phyloP scores from a whole-genome alignment of 2,888 invertebrate genomes.

The Pseudanteris insignis region DNA sequence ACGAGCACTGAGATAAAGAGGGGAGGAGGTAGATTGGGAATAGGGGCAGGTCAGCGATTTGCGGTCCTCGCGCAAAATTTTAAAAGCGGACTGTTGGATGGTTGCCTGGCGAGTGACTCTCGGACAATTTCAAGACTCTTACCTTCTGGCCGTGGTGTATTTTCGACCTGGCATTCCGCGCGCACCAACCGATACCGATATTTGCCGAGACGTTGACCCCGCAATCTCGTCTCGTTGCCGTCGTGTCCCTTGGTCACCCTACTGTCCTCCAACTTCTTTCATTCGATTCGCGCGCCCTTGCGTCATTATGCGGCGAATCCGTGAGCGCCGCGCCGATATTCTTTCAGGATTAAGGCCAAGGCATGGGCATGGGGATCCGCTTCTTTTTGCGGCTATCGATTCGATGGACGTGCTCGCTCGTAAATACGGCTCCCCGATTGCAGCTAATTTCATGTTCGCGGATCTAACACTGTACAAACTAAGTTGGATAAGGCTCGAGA shows the following conservation, averaged over 20 bases:
- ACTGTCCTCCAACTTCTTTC: background rate
- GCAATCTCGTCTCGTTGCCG: no score
- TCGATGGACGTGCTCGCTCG: slow-evolving; percentile 15
- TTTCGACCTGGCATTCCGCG: slow-evolving; percentile 58
- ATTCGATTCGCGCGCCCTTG: slow-evolving; percentile 3
- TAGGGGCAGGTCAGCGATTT: slow-evolving; percentile 15
- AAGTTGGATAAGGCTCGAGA: no score
- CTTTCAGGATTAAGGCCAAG: slow-evolving; percentile 8
- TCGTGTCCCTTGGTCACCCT: no score
- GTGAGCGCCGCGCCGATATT: slow-evolving; percentile 8
- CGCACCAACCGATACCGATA: no score
- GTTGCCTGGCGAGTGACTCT: slow-evolving; percentile 63
- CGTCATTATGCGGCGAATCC: slow-evolving; percentile 16
- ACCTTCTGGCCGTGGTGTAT: slow-evolving; percentile 53
- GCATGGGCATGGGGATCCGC: slow-evolving; percentile 2
- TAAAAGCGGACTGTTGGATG: slow-evolving; percentile 53
- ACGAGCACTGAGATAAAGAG: slow-evolving; percentile 1
- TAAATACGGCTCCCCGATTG: slow-evolving; percentile 9
- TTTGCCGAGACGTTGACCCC: slow-evolving; percentile 49
- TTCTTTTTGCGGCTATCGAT: slow-evolving; percentile 16
- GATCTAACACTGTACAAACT: slow-evolving; percentile 11
- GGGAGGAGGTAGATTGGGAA: background rate
- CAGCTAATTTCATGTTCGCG: slow-evolving; percentile 13
- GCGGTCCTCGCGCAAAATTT: slow-evolving; percentile 32
- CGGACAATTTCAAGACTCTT: slow-evolving; percentile 62